phyloP scores from a whole-genome alignment of 2,113 vertebrate species.

The Paramisgurnus dabryanus region DNA sequence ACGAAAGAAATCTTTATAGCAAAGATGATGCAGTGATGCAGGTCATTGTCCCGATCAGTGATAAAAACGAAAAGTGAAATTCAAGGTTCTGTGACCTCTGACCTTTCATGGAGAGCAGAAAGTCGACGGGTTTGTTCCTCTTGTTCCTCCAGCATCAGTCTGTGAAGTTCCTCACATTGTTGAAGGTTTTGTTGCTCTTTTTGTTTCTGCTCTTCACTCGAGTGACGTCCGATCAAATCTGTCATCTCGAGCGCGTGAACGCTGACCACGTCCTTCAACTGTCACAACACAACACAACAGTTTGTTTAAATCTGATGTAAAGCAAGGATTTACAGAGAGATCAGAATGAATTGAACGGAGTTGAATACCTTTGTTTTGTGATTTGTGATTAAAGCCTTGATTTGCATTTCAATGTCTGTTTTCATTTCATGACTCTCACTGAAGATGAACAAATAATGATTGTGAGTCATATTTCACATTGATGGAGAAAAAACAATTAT shows the following conservation, averaged over 20 bases:
- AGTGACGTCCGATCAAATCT: constrained; percentile 87
- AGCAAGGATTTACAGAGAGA: background rate
- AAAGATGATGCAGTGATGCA: background rate
- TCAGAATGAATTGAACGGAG: constrained; percentile 14
- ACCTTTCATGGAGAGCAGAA: constrained; percentile 94
- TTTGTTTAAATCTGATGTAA: background rate
- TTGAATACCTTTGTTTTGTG: constrained; percentile 92
- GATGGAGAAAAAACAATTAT: no score
- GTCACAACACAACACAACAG: background rate
- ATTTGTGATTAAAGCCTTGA: constrained; percentile 85
- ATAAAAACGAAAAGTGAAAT: background rate
- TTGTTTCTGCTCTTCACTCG: constrained; percentile 86
- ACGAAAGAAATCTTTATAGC: background rate
- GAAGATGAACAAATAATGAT: constrained; percentile 49
- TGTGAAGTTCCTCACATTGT: constrained; percentile 90
- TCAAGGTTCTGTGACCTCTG: constrained; percentile 27
- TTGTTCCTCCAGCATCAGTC: constrained; percentile 83
- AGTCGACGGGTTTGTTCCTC: constrained; percentile 92
- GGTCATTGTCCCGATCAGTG: background rate
- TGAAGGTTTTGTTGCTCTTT: constrained; percentile 88
- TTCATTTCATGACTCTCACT: constrained; percentile 94
- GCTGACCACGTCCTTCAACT: constrained; percentile 94
- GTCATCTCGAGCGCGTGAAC: constrained; percentile 95
- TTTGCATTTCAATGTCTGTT: constrained; percentile 95
- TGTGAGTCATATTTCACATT: background rate